Percentiles rank a stretch among this genome's conserved stretches.
Conservation (phyloP, 2,797 vertebrate species). For the Scomberomorus guttatus region DNA sequence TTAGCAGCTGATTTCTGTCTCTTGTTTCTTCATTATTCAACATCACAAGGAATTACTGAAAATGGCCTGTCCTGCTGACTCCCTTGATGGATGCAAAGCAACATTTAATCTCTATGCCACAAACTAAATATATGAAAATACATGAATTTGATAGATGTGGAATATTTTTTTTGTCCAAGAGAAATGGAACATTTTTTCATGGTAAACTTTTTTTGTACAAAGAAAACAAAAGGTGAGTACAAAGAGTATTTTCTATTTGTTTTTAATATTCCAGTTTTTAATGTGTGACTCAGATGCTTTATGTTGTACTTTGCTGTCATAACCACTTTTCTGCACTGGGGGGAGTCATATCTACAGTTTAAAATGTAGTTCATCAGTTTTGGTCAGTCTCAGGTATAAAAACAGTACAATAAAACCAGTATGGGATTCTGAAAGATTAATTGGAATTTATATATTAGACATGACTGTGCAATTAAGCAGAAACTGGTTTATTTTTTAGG, state of each 20-base stretch:
- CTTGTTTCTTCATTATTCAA: neutral
- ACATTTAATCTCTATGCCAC: neutral
- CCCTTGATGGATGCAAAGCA: neutral
- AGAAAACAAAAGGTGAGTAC: neutral
- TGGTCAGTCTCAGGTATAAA: neutral
- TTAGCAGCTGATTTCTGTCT: neutral
- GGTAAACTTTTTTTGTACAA: neutral
- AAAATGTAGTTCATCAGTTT: neutral
- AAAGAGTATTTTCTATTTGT: neutral
- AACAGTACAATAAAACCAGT: neutral
- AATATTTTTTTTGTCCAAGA: neutral
- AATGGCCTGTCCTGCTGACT: neutral
- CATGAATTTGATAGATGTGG: neutral
- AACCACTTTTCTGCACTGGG: conserved; percentile 30
- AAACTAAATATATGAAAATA: no score
- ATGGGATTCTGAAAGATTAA: neutral
- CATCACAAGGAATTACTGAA: neutral
- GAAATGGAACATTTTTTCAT: neutral
- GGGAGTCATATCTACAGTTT: conserved; percentile 31
- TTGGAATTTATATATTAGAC: neutral
- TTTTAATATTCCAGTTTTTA: neutral
- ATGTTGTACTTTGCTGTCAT: conserved; percentile 10
- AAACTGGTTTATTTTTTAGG: no score
- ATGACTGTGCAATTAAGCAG: no score
- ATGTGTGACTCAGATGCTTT: neutral